Evolutionary conservation across 2,888 invertebrate species (phyloP), one percentile per base, ranked within the genome.

Genomic region (Melanostoma mellinum): DNA sequence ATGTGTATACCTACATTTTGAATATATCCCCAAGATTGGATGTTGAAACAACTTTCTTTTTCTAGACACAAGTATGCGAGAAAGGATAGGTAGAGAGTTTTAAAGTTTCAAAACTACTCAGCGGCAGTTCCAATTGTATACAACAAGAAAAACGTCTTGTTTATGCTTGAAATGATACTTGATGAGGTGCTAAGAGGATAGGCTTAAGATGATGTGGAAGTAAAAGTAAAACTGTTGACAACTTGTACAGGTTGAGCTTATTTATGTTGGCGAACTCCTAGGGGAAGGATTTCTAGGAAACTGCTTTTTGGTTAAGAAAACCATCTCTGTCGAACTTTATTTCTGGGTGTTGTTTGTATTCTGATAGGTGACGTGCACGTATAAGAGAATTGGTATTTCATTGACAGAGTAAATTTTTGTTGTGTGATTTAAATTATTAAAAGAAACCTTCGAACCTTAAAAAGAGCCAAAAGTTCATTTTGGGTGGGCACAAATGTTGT

Each of bases 61-160:
- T n/a, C 3, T 56, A 20, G 33, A 36, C 36, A 0, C 48, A n/a
- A 61, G 20, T 58, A 42, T 5, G 58, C 42, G 36, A 48, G 33
- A 61, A 68, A 52, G 61, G 44, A 71, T 65, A 65, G 6, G 52
- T n/a, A 80, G 63, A 46, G 60, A 56, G 63, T 80, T 80, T 69
- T 33, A 65, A 75, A 65, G 52, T 80, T 71, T 53, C 8, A 60
- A 52, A 80, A 75, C 63, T 35, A 52, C 69, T 80, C 58, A 46
- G 63, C 71, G 35, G 68, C 40, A 58, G 20, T 52, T 6, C 55
- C 32, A 50, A 48, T 61, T 68, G 56, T 42, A 35, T 40, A 42
- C 40, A 30, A 63, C 10, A 40, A 10, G n/a, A 68, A 73, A 74
- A 67, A 50, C 55, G 33, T 6, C 61, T 68, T 68, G 48, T 61